Evolutionary conservation across 1,140 invertebrate genomes (phyloP), one percentile per base, ranked within the genome.

Genomic region (Zaprionus taronus): DNA sequence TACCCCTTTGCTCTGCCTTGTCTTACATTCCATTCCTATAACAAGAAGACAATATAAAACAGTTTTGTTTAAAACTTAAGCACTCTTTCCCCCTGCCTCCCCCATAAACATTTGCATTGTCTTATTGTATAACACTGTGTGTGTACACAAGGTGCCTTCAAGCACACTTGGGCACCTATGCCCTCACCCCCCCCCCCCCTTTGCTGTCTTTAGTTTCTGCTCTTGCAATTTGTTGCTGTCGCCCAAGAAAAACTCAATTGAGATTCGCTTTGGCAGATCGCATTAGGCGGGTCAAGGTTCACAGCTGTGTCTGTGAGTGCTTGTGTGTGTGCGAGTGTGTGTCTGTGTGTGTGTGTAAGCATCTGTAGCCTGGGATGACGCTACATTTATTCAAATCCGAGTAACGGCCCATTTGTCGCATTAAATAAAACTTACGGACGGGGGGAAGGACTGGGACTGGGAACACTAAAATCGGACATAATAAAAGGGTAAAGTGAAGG

Each of bases 321-420:
- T 3, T 34, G 24, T 26, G 38, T 36, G 7, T 28, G 26, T 53
- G 44, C 34, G 65, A 15, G 17, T 36, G 41, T 77, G 17, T 26
- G 20, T 44, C 9, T n/a, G 51, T 41, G 20, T 36, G 47, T 53
- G 47, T 14, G 15, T 63, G 53, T 63, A 57, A 64, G 56, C 67
- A 63, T 44, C 24, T 70, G 53, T 60, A 58, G 51, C 51, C 20
- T 67, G 69, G 53, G 66, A 75, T 72, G 58, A 77, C 66, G 72
- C 64, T 58, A 89, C 80, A 87, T 87, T 89, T 89, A 87, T 89
- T 89, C 78, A 87, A 87, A 87, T 89, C 78, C 84, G 65, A 74
- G 80, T 81, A 83, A 87, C 71, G 83, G 75, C 69, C 84, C 84
- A 89, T 89, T 89, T 87, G 81, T 87, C 84, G 84, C 77, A 87